Evolutionary conservation across 1,140 invertebrate species (phyloP), one percentile per base, ranked within the genome.

Genomic region (Agrypnia vestita): DNA sequence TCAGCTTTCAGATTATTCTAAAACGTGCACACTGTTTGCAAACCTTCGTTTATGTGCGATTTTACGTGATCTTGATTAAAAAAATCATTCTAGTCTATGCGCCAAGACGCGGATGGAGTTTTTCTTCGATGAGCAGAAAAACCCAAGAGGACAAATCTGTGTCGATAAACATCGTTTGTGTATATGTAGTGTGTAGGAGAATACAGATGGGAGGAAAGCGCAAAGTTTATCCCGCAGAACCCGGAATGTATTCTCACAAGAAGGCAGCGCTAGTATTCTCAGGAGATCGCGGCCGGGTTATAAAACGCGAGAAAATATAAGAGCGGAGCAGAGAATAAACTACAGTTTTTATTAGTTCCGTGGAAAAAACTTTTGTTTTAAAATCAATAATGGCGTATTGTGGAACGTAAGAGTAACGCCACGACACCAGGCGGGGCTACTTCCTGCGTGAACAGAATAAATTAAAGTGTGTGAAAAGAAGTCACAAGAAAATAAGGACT

Each of bases 81-180:
- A n/a, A 4, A 64, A 64, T 64, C 13, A 64, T 35, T 64, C n/a
- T 43, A 59, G 19, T 43, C 25, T 64, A 59, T 43, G 13, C 61
- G 49, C 11, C 25, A 19, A 43, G 55, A 19, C 11, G 12, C 12
- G 61, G 35, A 64, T 1, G 25, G 35, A 64, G 61, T 35, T 7
- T 8, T 64, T 64, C 61, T 35, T 64, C 19, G 10, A 64, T 25
- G 13, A 64, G 11, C 19, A 64, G 19, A 64, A 25, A 64, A 64
- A 15, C 19, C 61, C 35, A 4, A 64, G 61, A 43, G 21, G 13
- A 25, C 21, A 43, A 64, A 64, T 44, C 25, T n/a, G 19, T 35
- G 61, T 35, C 61, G 61, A 64, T 64, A 64, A 64, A 64, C 61
- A 64, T 64, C 61, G 61, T 64, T 64, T 64, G 61, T 64, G 25